Evolutionary conservation across 2,113 vertebrate species (phyloP).

Genomic region (Neoarius graeffei): DNA sequence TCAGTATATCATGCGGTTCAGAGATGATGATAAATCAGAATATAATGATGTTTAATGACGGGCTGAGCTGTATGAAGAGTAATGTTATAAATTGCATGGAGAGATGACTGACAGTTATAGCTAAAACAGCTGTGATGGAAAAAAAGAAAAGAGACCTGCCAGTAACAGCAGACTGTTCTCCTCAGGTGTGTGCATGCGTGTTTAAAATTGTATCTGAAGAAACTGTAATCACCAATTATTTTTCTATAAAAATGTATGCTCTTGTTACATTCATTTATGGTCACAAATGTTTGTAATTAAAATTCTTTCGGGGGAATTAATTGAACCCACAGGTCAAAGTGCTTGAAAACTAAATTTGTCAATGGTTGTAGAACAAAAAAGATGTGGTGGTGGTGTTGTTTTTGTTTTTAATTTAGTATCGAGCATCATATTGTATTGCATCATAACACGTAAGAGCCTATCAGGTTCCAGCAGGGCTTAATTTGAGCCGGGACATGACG

Average conservation of each 20-base stretch:
- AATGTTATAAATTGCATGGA: conserved; percentile 26
- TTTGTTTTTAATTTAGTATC: neutral
- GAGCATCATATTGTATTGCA: neutral
- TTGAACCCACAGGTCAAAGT: neutral
- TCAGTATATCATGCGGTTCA: neutral
- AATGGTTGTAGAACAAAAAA: neutral
- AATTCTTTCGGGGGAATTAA: neutral
- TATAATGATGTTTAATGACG: conserved; percentile 30
- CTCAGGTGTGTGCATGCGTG: conserved; percentile 2
- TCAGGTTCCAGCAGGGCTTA: neutral
- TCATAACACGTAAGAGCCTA: neutral
- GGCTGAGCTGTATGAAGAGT: conserved; percentile 25
- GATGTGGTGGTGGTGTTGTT: neutral
- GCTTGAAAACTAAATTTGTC: neutral
- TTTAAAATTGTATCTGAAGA: neutral
- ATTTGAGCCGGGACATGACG: too few species aligned
- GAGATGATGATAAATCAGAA: conserved; percentile 17
- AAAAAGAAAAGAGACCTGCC: neutral
- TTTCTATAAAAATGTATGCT: neutral
- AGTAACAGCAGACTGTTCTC: conserved; percentile 11
- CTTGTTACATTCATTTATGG: neutral
- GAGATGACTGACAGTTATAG: conserved; percentile 41
- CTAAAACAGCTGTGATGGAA: conserved; percentile 45
- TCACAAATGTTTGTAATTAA: neutral
- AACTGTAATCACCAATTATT: neutral